Evolutionary conservation across 1,140 invertebrate species (phyloP).

Genomic region (Physella acuta): DNA sequence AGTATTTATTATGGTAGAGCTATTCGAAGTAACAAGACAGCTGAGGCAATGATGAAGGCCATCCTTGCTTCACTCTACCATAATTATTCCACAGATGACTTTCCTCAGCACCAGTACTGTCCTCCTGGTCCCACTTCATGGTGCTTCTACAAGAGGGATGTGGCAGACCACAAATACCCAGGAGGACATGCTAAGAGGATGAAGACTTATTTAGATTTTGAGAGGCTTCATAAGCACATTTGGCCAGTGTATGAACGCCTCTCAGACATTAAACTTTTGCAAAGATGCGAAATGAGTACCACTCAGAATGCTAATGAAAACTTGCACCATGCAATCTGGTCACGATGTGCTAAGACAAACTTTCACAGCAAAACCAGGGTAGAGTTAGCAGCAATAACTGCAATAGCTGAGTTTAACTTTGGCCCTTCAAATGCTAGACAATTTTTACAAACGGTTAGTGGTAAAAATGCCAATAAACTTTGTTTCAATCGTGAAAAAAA

Average conservation of each 20-base stretch:
- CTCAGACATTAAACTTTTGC: background rate
- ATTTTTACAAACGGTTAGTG: background rate
- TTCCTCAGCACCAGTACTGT: background rate
- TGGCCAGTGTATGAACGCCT: background rate
- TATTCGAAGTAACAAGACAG: background rate
- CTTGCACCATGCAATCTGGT: background rate
- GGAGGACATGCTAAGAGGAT: background rate
- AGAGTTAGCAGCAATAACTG: background rate
- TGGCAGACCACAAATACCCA: background rate
- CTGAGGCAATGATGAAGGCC: background rate
- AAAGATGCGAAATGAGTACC: background rate
- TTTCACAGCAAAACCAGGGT: background rate
- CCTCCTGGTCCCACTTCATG: background rate
- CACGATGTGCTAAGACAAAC: background rate
- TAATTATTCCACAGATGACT: background rate
- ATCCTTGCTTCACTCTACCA: background rate
- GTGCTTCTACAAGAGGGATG: background rate
- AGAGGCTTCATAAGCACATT: background rate
- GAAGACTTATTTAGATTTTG: background rate
- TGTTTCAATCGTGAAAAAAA: background rate
- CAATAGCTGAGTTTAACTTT: background rate
- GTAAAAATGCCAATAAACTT: background rate
- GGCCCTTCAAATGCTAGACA: background rate
- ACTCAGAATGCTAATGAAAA: background rate
- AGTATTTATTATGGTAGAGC: background rate